Base-by-base conservation (phyloP, 2,113 vertebrate species). In the Castor canadensis region DNA sequence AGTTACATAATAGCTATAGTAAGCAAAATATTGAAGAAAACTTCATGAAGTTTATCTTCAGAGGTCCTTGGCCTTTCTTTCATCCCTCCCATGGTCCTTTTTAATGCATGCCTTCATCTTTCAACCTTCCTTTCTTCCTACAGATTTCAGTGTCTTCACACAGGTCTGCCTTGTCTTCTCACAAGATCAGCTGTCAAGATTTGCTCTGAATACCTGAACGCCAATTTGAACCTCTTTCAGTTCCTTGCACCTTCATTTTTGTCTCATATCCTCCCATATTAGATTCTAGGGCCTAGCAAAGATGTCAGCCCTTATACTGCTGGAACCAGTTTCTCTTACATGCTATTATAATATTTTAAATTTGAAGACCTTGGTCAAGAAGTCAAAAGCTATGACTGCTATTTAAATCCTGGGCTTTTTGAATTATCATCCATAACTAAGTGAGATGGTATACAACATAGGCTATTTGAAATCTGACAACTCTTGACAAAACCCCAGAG, bases 341-440 rank as follows among this genome's bases (percentile, higher is more conserved):
- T 72, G 77, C 40, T 32, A 45, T 73, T 75, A 54, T 5, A 92
- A 11, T 72, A 54, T 91, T 49, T 86, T 89, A 83, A 94, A 75
- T 69, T 76, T 66, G 84, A 17, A 89, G 56, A 72, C 13, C 54
- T 64, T 83, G 40, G 47, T 28, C 60, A 95, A 86, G 72, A 26
- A 54, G 89, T 24, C 69, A 83, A 90, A 69, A 38, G 49, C 43
- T 87, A 56, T 30, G 38, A 28, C 58, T 82, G 26, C 16, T 58
- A 54, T 92, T 94, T 66, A 88, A 80, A 60, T 58, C 45, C 32
- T 62, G 62, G 56, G 13, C 43, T 80, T 58, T 69, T 32, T 16
- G 54, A 82, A 89, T 87, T 86, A 93, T 62, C 38, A 76, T 38
- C 43, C 67, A 45, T 73, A 85, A 54, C 43, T 82, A 85, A 90